Conservation (phyloP, 30 jellyfish, hydroid and myxozoan species). For the Nemopilema nomurai region DNA sequence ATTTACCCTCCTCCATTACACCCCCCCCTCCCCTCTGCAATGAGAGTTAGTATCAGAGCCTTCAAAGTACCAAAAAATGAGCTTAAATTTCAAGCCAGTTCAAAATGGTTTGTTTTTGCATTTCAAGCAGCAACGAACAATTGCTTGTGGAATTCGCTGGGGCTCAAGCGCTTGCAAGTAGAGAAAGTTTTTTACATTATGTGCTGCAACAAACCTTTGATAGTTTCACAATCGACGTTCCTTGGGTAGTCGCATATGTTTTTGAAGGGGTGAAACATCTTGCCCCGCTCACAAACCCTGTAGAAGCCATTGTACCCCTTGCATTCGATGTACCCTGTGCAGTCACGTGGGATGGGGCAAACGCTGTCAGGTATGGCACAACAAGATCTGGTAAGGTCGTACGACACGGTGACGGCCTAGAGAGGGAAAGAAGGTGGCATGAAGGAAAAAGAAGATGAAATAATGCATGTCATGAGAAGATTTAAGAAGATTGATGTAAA, state of each 20-base stretch:
- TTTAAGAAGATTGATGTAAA: neutral
- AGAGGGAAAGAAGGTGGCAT: neutral
- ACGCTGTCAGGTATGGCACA: slow-evolving; percentile 97
- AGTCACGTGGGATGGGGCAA: slow-evolving; percentile 95
- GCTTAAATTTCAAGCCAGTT: too few relatives aligned
- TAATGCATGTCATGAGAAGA: neutral
- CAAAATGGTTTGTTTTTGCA: too few relatives aligned
- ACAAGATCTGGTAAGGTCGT: slow-evolving; percentile 89
- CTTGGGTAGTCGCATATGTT: slow-evolving; percentile 94
- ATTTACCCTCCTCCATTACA: too few relatives aligned
- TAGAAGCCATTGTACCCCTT: slow-evolving; percentile 88
- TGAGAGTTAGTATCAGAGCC: too few relatives aligned
- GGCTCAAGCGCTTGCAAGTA: too few relatives aligned
- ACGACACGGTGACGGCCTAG: slow-evolving; percentile 82
- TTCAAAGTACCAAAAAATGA: too few relatives aligned
- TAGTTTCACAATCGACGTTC: slow-evolving; percentile 91
- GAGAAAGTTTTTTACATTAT: too few relatives aligned
- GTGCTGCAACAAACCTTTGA: slow-evolving; percentile 67
- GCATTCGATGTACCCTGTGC: slow-evolving; percentile 95
- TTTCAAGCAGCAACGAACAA: too few relatives aligned
- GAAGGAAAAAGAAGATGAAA: neutral
- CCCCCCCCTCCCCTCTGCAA: too few relatives aligned
- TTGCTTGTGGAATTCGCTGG: too few relatives aligned
- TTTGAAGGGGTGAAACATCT: slow-evolving; percentile 91
- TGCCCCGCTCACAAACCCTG: slow-evolving; percentile 85